Evolutionary conservation across 2,797 vertebrate genomes (phyloP).

Genomic region (Urocyon cinereoargenteus): DNA sequence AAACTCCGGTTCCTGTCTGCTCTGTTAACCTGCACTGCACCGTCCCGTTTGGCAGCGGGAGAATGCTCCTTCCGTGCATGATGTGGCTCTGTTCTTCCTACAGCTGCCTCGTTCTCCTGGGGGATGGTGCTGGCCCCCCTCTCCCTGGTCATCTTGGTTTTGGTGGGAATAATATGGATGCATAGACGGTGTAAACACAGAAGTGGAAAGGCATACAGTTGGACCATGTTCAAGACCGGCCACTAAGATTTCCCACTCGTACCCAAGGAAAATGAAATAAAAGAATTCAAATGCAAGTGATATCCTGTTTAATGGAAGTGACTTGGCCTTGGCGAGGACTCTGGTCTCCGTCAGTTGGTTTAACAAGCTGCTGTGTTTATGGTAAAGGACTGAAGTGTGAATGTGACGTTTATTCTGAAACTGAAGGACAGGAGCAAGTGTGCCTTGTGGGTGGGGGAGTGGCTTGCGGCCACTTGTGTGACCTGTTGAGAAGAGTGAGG

Average conservation of each 20-base stretch:
- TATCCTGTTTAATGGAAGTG: neutral
- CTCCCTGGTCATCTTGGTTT: conserved; percentile 72
- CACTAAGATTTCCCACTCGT: neutral
- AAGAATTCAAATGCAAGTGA: neutral
- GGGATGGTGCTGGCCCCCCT: conserved; percentile 82
- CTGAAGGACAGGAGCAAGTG: neutral
- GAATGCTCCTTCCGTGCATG: neutral
- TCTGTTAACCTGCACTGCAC: accelerated
- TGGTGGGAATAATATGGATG: conserved; percentile 84
- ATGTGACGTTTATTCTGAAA: neutral
- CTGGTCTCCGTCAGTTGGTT: neutral
- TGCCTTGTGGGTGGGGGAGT: neutral
- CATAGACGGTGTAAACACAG: conserved; percentile 81
- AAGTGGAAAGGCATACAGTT: conserved; percentile 76
- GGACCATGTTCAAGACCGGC: conserved; percentile 58
- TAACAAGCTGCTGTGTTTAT: neutral
- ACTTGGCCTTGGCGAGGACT: neutral
- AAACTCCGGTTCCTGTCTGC: neutral
- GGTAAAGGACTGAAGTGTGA: neutral
- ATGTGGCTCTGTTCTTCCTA: conserved; percentile 66
- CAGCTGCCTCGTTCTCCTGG: conserved; percentile 87
- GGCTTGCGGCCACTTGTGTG: neutral
- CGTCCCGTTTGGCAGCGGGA: neutral
- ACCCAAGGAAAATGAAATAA: conserved; percentile 48
- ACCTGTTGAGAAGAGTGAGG: neutral